Evolutionary conservation across 2,888 invertebrate genomes (phyloP).

Genomic region (Platycnemis pennipes): DNA sequence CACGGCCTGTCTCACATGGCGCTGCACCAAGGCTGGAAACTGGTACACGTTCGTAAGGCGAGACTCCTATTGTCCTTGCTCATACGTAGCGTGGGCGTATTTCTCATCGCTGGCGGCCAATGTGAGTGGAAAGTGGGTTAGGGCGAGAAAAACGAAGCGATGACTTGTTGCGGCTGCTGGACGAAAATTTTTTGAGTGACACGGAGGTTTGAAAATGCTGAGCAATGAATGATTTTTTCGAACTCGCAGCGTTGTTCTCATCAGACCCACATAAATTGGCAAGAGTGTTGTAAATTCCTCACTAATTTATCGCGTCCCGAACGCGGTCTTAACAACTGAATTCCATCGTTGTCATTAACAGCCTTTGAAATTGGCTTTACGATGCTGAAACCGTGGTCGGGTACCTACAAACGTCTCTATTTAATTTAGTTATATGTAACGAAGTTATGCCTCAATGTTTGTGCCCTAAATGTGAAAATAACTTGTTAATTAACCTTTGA

Average conservation of each 20-base stretch:
- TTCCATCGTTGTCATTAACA: too few species aligned
- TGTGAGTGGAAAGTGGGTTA: conserved; percentile 1
- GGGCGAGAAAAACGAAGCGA: background rate
- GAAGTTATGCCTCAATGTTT: too few species aligned
- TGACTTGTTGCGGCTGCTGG: background rate
- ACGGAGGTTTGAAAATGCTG: background rate
- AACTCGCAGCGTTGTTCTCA: background rate
- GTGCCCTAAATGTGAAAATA: too few species aligned
- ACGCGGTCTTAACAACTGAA: too few species aligned
- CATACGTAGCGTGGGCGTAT: background rate
- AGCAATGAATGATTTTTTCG: background rate
- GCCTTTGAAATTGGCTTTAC: too few species aligned
- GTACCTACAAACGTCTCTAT: too few species aligned
- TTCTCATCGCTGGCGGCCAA: background rate
- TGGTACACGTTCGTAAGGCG: conserved; percentile 8
- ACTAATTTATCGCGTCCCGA: too few species aligned
- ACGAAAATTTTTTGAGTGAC: background rate
- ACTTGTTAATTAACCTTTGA: too few species aligned
- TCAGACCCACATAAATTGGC: too few species aligned
- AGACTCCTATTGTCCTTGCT: conserved; percentile 16
- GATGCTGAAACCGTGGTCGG: too few species aligned
- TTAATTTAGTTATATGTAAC: too few species aligned
- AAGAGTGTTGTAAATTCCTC: too few species aligned
- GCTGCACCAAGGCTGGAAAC: conserved; percentile 27
- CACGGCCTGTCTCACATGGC: conserved; percentile 3